phyloP scores from a whole-genome alignment of 2,888 invertebrate species.

The Macrophya alboannulata region DNA sequence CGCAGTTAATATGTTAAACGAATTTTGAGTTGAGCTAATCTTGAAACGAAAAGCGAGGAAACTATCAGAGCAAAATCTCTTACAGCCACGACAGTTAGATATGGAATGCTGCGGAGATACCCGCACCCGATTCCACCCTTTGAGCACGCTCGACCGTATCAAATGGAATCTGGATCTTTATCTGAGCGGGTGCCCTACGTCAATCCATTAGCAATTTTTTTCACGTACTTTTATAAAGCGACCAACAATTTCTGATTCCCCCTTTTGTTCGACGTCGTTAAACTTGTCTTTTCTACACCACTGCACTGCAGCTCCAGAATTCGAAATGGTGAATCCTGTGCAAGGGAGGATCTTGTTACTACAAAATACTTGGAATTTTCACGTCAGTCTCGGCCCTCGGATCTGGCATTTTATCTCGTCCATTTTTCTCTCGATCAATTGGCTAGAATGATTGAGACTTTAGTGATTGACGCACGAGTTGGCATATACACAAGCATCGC shows the following conservation, averaged over 20 bases:
- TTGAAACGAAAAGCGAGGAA: slow-evolving; percentile 3
- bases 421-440: slow-evolving; percentile 53
- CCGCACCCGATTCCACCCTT: slow-evolving; percentile 38
- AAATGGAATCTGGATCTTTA: slow-evolving; percentile 41
- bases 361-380: slow-evolving; percentile 43
- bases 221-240: background rate
- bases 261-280: background rate
- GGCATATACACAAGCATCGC: slow-evolving; percentile 50
- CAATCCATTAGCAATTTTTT: slow-evolving; percentile 32
- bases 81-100: slow-evolving; percentile 19
- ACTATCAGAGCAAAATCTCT: slow-evolving; percentile 21
- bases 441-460: slow-evolving; percentile 52
- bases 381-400: slow-evolving; percentile 1
- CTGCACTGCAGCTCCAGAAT: background rate
- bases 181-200: background rate
- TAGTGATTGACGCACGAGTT: slow-evolving; percentile 53
- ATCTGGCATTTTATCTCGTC: slow-evolving; percentile 43
- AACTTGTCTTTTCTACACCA: background rate
- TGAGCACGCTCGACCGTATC: slow-evolving; percentile 38
- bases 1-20: slow-evolving; percentile 10
- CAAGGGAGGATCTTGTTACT: slow-evolving; percentile 29
- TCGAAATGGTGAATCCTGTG: slow-evolving; percentile 22
- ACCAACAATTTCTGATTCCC: background rate
- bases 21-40: slow-evolving; percentile 2
- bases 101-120: slow-evolving; percentile 23